Base-by-base conservation (phyloP, 2,888 invertebrate species). In the Tiphia femorata region DNA sequence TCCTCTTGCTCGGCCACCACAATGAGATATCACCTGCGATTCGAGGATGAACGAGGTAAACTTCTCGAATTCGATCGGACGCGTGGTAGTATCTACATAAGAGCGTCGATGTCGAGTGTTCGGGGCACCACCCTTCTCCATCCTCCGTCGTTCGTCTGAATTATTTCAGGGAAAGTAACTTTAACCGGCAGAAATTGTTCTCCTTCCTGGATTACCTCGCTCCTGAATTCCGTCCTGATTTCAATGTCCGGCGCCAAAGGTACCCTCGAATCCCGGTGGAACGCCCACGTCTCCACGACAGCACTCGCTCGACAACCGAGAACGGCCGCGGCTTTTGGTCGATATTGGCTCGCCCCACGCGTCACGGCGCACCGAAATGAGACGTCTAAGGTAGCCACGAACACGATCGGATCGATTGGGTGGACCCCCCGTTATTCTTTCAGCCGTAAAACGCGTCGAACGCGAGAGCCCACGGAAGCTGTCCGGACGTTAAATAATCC, bases 21-120 rank as follows among this genome's bases (percentile, higher is more conserved):
- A 67, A 67, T 67, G 55, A 62, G 69, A 61, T 66, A 72, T 72
- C 73, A 73, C 72, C 71, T 69, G 73, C 63, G 61, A 58, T 38
- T 5, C 25, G 6, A n/a, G n/a, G n/a, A n/a, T n/a, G n/a, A n/a
- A n/a, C n/a, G n/a, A n/a, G n/a, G n/a, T n/a, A n/a, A n/a, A n/a
- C n/a, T n/a, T n/a, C n/a, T n/a, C n/a, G n/a, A n/a, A n/a, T n/a
- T n/a, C n/a, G n/a, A n/a, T n/a, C n/a, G n/a, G n/a, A n/a, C n/a
- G n/a, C n/a, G n/a, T n/a, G n/a, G n/a, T n/a, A n/a, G n/a, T n/a
- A n/a, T n/a, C n/a, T n/a, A n/a, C n/a, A n/a, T n/a, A n/a, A n/a
- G n/a, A n/a, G n/a, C n/a, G n/a, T n/a, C n/a, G n/a, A n/a, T n/a
- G n/a, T n/a, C n/a, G n/a, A n/a, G n/a, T n/a, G n/a, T n/a, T n/a